Base-by-base conservation (phyloP, 2,888 invertebrate genomes). In the Lobophora halterata region DNA sequence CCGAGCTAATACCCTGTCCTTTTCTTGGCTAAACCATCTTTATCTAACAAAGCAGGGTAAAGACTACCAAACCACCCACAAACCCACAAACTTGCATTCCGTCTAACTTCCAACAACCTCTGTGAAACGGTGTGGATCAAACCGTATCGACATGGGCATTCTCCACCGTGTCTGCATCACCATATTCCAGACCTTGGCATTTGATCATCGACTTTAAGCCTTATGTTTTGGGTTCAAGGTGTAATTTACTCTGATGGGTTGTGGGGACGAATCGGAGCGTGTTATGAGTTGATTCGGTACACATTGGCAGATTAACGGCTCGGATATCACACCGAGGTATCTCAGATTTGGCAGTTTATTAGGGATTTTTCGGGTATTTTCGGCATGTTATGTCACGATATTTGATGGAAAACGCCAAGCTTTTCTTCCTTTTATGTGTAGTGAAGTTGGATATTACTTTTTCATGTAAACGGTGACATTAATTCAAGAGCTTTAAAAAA, bases 251-350 rank as follows among this genome's bases (percentile, higher is more conserved):
- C n/a, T n/a, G n/a, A n/a, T n/a, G n/a, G n/a, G n/a, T n/a, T n/a
- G n/a, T n/a, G n/a, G 24, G 18, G 30, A 24, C 26, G 38, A 43
- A 40, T 36, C 26, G 25, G 28, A 27, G 38, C 42, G 30, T 39
- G 45, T 46, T 43, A 46, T 44, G 30, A 23, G 39, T 46, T 32
- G 40, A 40, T 28, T 45, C 40, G 20, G 42, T 39, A 30, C 42
- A 34, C 18, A 33, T 38, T 30, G 32, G 21, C 17, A 42, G 49
- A 45, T 45, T 49, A 52, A 36, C 36, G 12, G 46, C 28, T 37
- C 32, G 13, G 26, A 33, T 30, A 41, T 46, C 46, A 52, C 46
- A 46, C 40, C 14, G 37, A 28, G 28, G 34, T 31, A 46, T 45
- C 38, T 34, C 33, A 43, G 41, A 46, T 49, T 47, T 16, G 25